Percentiles rank a stretch among this genome's conserved stretches.
These are phyloP conservation scores for Peromyscus maniculatus DNA, from an alignment of 2,113 vertebrate species.

Conservation along the genomic window DNA sequence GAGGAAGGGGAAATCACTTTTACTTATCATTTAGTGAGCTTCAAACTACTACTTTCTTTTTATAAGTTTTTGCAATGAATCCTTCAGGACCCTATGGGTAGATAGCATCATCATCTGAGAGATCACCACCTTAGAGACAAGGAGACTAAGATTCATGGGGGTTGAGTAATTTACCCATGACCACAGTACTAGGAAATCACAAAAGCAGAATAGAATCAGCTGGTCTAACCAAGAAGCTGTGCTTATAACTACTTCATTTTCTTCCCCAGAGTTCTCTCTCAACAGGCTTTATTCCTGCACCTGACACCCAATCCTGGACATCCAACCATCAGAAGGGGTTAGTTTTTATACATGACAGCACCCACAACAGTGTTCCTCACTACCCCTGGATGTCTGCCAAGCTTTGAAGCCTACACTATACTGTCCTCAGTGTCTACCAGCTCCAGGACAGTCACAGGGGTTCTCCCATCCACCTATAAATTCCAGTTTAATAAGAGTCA, in stretches of 20 bases:
- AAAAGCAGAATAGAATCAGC: neutral
- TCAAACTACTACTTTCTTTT: neutral
- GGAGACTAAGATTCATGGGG: neutral
- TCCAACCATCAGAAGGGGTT: neutral
- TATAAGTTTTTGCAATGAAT: neutral
- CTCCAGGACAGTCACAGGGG: fast-evolving
- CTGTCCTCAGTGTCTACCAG: neutral
- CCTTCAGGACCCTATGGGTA: neutral
- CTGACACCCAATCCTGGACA: neutral
- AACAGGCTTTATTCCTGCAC: neutral
- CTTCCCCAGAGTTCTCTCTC: neutral
- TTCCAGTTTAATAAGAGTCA: neutral
- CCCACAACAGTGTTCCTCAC: neutral
- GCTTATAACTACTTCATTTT: neutral
- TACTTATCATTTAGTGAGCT: neutral
- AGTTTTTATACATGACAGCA: fast-evolving
- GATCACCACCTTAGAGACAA: neutral
- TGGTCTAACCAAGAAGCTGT: neutral
- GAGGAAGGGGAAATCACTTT: neutral
- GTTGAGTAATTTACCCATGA: neutral
- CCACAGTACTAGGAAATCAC: neutral
- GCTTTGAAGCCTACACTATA: neutral
- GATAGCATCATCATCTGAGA: neutral
- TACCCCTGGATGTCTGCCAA: neutral
- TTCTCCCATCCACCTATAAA: neutral